Evolutionary conservation across 2,113 vertebrate species (phyloP).

Genomic region (Xenotilapia longispinis): DNA sequence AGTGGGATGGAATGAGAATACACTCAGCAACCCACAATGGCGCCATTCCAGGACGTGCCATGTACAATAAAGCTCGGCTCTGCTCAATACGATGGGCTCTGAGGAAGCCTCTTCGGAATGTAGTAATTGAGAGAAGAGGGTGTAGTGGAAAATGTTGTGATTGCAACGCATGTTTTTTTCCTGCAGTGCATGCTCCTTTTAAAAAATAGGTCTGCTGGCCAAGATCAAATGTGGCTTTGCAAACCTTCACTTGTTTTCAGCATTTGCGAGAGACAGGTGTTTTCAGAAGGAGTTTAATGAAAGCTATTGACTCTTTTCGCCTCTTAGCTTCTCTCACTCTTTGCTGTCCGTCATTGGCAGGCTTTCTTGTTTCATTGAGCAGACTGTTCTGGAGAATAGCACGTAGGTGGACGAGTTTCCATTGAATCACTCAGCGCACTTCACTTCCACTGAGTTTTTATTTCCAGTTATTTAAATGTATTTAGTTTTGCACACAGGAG

Average conservation of each 20-base stretch:
- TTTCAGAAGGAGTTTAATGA: conserved; percentile 35
- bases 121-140: conserved; percentile 42
- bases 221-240: conserved; percentile 19
- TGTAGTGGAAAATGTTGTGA: conserved; percentile 38
- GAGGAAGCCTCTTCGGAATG: conserved; percentile 41
- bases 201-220: conserved; percentile 20
- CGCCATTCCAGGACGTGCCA: conserved; percentile 47
- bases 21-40: conserved; percentile 37
- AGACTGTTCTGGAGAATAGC: neutral
- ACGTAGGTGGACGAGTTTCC: conserved; percentile 47
- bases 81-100: conserved; percentile 35
- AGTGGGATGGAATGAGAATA: conserved; percentile 39
- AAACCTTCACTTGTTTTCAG: conserved; percentile 21
- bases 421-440: conserved; percentile 38
- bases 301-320: neutral
- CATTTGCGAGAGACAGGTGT: neutral
- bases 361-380: conserved; percentile 7
- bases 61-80: conserved; percentile 42
- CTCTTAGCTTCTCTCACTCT: neutral
- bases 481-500: conserved; percentile 10
- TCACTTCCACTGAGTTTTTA: conserved; percentile 22
- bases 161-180: conserved; percentile 15
- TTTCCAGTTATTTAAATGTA: conserved; percentile 27
- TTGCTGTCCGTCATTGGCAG: neutral
- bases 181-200: conserved; percentile 11